Conservation (phyloP, 2,888 invertebrate genomes). For the Dione vanillae region DNA sequence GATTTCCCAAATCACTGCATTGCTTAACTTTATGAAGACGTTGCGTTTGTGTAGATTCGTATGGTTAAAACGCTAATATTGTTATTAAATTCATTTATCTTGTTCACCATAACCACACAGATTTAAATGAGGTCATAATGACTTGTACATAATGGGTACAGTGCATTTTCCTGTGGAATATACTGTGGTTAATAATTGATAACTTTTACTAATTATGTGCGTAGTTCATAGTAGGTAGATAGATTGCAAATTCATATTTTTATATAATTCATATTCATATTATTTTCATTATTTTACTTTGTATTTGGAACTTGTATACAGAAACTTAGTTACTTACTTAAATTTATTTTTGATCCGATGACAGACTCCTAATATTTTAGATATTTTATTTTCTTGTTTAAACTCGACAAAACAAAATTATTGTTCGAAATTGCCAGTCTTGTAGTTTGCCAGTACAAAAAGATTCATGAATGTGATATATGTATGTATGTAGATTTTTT, state of each 20-base stretch:
- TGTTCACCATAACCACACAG: not conserved
- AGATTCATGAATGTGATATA: too few relatives aligned
- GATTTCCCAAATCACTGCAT: not conserved
- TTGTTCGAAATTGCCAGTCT: too few relatives aligned
- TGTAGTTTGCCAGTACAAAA: too few relatives aligned
- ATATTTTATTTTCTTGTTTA: too few relatives aligned
- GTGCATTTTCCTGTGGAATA: conserved; percentile 1
- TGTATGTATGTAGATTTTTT: too few relatives aligned
- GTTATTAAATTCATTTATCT: not conserved
- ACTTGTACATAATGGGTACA: too few relatives aligned
- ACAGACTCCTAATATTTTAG: too few relatives aligned
- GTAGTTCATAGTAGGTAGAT: not conserved
- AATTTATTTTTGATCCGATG: too few relatives aligned
- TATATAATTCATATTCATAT: not conserved
- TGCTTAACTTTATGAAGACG: not conserved
- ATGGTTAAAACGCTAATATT: not conserved
- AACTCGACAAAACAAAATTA: too few relatives aligned
- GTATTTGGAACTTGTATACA: too few relatives aligned
- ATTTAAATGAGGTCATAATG: not conserved
- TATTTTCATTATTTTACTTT: not conserved
- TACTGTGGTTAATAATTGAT: not conserved
- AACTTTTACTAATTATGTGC: not conserved
- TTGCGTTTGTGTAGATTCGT: not conserved
- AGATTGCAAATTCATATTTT: not conserved
- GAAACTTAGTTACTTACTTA: too few relatives aligned